Percentiles rank a stretch among this genome's conserved stretches.
These are phyloP conservation scores for Podocnemis expansa DNA, from an alignment of 2,113 vertebrate species.

Conservation along the genomic window DNA sequence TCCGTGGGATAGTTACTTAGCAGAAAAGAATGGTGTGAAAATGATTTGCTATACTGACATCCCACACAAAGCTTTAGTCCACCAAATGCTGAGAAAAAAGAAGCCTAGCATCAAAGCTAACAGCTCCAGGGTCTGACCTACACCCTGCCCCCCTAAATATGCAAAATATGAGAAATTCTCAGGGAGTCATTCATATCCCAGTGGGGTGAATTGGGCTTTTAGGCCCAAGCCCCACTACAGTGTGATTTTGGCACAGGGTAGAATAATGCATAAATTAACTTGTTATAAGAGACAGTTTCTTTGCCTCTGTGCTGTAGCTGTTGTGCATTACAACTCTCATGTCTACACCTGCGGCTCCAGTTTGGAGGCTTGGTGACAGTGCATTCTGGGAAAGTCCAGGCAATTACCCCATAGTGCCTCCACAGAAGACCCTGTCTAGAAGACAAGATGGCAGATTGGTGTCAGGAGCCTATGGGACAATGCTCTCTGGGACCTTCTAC, in stretches of 20 bases:
- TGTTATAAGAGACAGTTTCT: background rate
- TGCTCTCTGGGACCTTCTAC: background rate
- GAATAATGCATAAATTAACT: background rate
- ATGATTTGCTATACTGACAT: background rate
- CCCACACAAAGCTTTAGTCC: rapidly evolving
- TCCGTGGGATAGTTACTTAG: background rate
- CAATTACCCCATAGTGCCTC: background rate
- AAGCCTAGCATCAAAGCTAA: background rate
- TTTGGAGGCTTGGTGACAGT: background rate
- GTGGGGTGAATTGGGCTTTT: background rate
- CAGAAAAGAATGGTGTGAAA: background rate
- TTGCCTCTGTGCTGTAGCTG: background rate
- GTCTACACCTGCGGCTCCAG: background rate
- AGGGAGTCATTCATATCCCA: background rate
- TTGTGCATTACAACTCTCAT: background rate
- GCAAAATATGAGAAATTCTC: background rate
- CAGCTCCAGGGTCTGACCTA: background rate
- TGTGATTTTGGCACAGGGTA: background rate
- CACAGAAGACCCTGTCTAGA: background rate
- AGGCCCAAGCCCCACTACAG: background rate
- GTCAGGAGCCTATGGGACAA: rapidly evolving
- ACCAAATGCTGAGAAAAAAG: background rate
- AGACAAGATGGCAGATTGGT: background rate
- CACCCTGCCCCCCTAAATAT: background rate
- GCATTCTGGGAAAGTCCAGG: background rate